Evolutionary conservation across 2,113 vertebrate genomes (phyloP).

Genomic region (Gopherus flavomarginatus): DNA sequence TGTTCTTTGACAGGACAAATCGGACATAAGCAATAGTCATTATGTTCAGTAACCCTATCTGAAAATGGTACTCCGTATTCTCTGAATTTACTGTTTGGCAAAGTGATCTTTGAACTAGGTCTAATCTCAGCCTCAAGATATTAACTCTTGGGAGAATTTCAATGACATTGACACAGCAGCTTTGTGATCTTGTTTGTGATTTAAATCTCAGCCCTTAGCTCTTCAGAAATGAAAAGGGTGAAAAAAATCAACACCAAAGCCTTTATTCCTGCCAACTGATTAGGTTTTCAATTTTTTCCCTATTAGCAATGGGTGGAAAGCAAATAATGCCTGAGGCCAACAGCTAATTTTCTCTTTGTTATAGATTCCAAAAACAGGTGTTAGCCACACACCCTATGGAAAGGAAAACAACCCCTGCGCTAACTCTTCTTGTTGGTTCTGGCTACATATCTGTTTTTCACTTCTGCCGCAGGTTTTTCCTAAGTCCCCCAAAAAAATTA

Average conservation of each 20-base stretch:
- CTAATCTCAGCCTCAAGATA: neutral
- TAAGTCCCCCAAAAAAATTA: neutral
- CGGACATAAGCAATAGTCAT: neutral
- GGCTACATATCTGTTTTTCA: conserved; percentile 6
- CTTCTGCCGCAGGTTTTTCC: neutral
- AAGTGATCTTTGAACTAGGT: neutral
- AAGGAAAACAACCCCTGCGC: conserved; percentile 20
- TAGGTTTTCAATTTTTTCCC: neutral
- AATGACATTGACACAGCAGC: neutral
- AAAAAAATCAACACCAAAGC: neutral
- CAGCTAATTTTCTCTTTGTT: conserved; percentile 44
- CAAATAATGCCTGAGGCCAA: conserved; percentile 12
- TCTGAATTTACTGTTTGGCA: neutral
- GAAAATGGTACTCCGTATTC: neutral
- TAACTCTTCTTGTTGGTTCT: neutral
- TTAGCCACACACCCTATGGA: conserved; percentile 11
- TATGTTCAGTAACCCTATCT: neutral
- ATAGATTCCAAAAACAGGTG: conserved; percentile 31
- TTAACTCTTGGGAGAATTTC: neutral
- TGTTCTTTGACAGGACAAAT: neutral
- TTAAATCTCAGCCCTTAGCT: neutral
- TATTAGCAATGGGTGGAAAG: neutral
- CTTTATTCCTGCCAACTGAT: neutral
- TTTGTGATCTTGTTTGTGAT: conserved; percentile 31
- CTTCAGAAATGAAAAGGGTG: conserved; percentile 12